Percentiles rank a stretch among this genome's conserved stretches.
Conservation (phyloP, 2,888 invertebrate species). For the Ctena decussata region DNA sequence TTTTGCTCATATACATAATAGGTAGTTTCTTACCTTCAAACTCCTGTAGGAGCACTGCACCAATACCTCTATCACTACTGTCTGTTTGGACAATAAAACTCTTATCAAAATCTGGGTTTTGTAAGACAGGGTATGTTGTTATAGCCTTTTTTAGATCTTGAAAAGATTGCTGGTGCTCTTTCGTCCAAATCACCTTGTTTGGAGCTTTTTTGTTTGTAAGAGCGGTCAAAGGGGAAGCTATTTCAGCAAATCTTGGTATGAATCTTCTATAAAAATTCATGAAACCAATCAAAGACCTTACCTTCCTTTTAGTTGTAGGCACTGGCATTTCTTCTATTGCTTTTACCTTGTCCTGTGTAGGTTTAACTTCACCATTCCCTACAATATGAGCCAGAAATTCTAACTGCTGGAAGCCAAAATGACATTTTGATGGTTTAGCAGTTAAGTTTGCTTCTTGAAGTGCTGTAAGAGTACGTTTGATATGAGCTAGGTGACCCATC, state of each 20-base stretch:
- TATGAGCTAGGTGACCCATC: too few relatives aligned
- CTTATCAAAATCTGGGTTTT: not conserved
- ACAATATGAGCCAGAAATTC: not conserved
- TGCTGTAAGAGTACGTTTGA: too few relatives aligned
- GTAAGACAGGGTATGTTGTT: not conserved
- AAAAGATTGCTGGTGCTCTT: not conserved
- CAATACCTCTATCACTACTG: not conserved
- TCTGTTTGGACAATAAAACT: not conserved
- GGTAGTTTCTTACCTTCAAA: not conserved
- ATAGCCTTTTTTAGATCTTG: not conserved
- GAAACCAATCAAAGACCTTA: not conserved
- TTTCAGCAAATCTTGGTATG: not conserved
- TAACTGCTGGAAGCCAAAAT: too few relatives aligned
- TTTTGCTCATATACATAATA: not conserved
- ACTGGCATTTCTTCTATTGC: not conserved
- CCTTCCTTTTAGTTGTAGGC: not conserved
- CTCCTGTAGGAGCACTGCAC: not conserved
- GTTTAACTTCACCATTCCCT: not conserved
- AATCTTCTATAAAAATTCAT: not conserved
- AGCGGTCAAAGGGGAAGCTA: not conserved
- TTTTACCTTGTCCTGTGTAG: too few relatives aligned
- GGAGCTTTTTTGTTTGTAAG: not conserved
- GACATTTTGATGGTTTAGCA: too few relatives aligned
- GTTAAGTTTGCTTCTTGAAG: too few relatives aligned
- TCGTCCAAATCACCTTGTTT: not conserved